Base-by-base conservation (phyloP, 2,797 vertebrate species). In the Etheostoma perlongum region DNA sequence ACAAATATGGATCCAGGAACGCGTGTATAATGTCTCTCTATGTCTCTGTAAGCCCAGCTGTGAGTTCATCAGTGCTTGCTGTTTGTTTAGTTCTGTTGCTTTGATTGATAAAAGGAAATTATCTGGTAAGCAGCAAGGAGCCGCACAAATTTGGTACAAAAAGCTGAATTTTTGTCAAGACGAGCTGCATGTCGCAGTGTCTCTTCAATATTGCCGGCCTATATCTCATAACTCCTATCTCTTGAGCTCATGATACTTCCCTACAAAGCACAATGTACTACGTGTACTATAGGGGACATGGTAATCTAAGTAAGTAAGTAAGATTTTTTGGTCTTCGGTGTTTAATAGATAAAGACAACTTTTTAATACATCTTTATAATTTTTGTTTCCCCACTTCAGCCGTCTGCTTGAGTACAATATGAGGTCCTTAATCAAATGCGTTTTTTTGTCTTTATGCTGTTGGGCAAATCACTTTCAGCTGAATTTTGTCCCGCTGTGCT, bases 101-200 rank as follows among this genome's bases (percentile, higher is more conserved):
- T 48, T 76, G 72, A 87, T 59, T 82, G 67, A 89, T 85, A 72
- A 83, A 78, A 74, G 67, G 59, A 79, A 88, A 86, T 84, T 1
- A 86, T 74, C 66, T 51, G 36, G 42, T 76, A 25, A 73, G 70
- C 54, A 51, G 23, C 11, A 18, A 79, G 60, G 55, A 72, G 71
- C 30, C 2, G 9, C 21, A 57, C 54, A 21, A 68, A 80, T 88
- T 72, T 75, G 44, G 33, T 54, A 79, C 0, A 30, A 65, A 69
- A 79, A 47, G 21, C 83, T 53, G n/a, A 46, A 75, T 85, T 79
- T 79, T 72, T 1, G 66, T 44, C 12, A 84, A 52, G 53, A 79
- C 18, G 19, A 76, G 48, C 54, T 65, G 18, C 18, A 6, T 40
- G 59, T 74, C 51, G 63, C 49, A 21, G n/a, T 27, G 44, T 78